phyloP scores from a whole-genome alignment of 2,113 vertebrate species.

The Cinclus mexicanus region DNA sequence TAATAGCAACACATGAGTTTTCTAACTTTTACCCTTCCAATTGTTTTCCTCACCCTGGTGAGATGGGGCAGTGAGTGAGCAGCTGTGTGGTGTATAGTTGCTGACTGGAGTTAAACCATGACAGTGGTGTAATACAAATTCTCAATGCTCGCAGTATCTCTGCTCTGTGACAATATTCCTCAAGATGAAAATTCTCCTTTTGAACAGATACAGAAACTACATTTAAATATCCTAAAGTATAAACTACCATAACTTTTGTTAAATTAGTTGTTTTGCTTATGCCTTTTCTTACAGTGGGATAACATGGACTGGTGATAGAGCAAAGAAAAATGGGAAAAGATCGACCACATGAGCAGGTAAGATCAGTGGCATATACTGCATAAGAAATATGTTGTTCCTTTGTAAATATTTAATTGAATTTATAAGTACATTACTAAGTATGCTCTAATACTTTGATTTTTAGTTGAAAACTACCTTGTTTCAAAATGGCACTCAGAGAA shows the following conservation, averaged over 20 bases:
- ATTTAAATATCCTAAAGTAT: neutral
- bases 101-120: neutral
- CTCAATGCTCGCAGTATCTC: neutral
- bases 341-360: neutral
- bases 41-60: neutral
- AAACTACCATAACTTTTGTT: neutral
- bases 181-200: neutral
- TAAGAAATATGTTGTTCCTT: neutral
- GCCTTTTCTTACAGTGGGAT: neutral
- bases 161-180: neutral
- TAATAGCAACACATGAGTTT: neutral
- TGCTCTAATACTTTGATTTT: neutral
- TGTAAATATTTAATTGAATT: neutral
- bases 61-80: neutral
- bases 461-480: neutral
- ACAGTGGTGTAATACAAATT: neutral
- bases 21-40: neutral
- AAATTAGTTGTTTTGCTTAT: neutral
- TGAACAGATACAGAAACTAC: neutral
- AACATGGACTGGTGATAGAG: neutral
- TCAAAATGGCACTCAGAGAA: neutral
- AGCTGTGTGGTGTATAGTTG: neutral
- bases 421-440: neutral
- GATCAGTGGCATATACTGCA: neutral
- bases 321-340: neutral